phyloP scores from a whole-genome alignment of 2,888 invertebrate species.

The Patella caerulea region DNA sequence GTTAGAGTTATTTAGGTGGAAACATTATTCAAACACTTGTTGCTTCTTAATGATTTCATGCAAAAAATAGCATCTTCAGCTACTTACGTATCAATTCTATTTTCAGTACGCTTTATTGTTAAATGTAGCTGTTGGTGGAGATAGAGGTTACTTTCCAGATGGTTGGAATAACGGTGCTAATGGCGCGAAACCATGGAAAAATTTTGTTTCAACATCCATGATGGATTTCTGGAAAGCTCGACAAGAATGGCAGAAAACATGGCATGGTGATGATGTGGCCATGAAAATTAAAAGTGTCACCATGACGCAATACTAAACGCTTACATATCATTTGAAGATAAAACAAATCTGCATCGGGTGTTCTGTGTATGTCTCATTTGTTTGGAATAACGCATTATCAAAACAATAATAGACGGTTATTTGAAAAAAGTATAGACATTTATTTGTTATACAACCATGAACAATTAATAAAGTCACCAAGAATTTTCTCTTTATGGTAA shows the following conservation, averaged over 20 bases:
- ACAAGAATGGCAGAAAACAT: conserved; percentile 77
- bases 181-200: conserved; percentile 81
- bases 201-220: conserved; percentile 76
- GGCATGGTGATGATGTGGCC: conserved; percentile 76
- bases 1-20: too few relatives aligned
- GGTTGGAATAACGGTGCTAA: conserved; percentile 40
- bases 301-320: conserved; percentile 71
- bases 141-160: conserved; percentile 70
- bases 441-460: too few relatives aligned
- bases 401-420: too few relatives aligned
- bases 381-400: too few relatives aligned
- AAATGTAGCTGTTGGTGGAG: conserved; percentile 62
- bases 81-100: conserved; percentile 26
- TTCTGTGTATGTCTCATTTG: too few relatives aligned
- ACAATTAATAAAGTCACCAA: too few relatives aligned
- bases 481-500: too few relatives aligned
- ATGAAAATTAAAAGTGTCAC: conserved; percentile 79
- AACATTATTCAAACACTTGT: too few relatives aligned
- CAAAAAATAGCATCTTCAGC: too few relatives aligned
- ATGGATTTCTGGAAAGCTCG: conserved; percentile 78
- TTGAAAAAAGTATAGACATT: too few relatives aligned
- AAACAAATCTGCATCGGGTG: too few relatives aligned
- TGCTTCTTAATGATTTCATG: too few relatives aligned
- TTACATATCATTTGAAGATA: background rate
- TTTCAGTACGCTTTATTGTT: conserved; percentile 72